A percentile compares a stretch with the other conserved stretches of the same genome.
Conservation (phyloP, 2,888 invertebrate genomes). For the Mimas tiliae region DNA sequence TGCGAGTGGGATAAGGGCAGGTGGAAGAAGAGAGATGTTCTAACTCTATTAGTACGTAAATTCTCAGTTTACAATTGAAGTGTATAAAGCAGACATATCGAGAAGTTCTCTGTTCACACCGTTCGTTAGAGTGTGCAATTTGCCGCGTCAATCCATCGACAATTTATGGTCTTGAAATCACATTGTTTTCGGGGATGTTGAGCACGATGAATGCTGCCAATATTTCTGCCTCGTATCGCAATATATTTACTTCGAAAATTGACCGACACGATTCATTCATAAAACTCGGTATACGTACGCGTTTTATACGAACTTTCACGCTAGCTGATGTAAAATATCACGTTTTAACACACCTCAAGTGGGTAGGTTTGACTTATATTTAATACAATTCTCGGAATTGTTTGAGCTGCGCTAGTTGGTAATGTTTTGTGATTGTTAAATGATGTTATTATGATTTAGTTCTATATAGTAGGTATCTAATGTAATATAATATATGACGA, state of each 20-base stretch:
- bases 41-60: too few relatives aligned
- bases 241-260: slow-evolving; percentile 21
- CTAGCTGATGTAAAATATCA: not conserved
- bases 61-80: not conserved
- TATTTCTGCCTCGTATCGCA: slow-evolving; percentile 23
- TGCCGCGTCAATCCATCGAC: slow-evolving; percentile 22
- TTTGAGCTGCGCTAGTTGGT: not conserved
- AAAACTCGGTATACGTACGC: not conserved
- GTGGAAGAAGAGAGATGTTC: too few relatives aligned
- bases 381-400: not conserved
- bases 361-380: not conserved
- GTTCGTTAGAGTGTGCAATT: slow-evolving; percentile 23
- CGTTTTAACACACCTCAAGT: not conserved
- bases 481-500: too few relatives aligned
- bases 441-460: not conserved
- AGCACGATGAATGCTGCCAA: slow-evolving; percentile 25
- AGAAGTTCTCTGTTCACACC: slow-evolving; percentile 26
- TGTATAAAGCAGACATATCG: not conserved
- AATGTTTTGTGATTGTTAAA: not conserved
- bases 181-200: slow-evolving; percentile 23
- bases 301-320: slow-evolving; percentile 7
- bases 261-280: slow-evolving; percentile 20
- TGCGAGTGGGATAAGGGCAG: too few relatives aligned
- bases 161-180: slow-evolving; percentile 24
- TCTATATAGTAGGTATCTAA: too few relatives aligned